Base-by-base conservation (phyloP, 2,113 vertebrate species). In the Cnemophilus loriae region DNA sequence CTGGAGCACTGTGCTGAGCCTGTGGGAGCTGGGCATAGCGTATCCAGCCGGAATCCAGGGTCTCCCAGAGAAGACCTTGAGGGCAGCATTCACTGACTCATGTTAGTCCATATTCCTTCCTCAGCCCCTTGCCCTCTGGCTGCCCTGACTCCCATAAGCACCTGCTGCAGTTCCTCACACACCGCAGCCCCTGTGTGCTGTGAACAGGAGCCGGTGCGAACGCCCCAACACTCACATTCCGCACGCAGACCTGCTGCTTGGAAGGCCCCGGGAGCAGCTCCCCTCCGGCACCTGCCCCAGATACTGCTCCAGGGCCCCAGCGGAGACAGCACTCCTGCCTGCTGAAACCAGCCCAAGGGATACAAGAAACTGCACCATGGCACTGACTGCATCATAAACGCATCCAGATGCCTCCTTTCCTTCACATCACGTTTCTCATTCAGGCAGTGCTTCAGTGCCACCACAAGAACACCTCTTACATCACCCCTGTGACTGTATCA, bases 101-200 rank as follows among this genome's bases (percentile, higher is more conserved):
- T 42, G 17, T 76, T 56, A 78, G 39, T 57, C 78, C 85, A 89
- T 22, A 63, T 15, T 56, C 11, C 64, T 47, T 76, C 73, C 79
- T 86, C 80, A 86, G 83, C 47, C 75, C 70, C 76, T 55, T 61
- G 84, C 69, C 61, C 70, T 63, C 42, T 50, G 52, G 53, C 79
- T 86, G 80, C 67, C 53, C 49, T 64, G 39, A 39, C 78, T 87
- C 69, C 53, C 81, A 60, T 4, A 68, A 44, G 44, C 65, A 60
- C 64, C 32, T 0, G 16, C 44, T 17, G 41, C 65, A 26, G 41
- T 32, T 69, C 53, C 55, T 88, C 76, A 83, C 18, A 4, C 2
- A 12, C 71, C 24, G 35, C 60, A 46, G 21, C 42, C 61, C 59
- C 63, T 18, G 27, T 9, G 13, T 30, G n/a, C 49, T 10, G 6